Evolutionary conservation across 35 echinoderm and acorn worm genomes (phyloP), one percentile per base, ranked within the genome.

Genomic region (Diadema setosum): DNA sequence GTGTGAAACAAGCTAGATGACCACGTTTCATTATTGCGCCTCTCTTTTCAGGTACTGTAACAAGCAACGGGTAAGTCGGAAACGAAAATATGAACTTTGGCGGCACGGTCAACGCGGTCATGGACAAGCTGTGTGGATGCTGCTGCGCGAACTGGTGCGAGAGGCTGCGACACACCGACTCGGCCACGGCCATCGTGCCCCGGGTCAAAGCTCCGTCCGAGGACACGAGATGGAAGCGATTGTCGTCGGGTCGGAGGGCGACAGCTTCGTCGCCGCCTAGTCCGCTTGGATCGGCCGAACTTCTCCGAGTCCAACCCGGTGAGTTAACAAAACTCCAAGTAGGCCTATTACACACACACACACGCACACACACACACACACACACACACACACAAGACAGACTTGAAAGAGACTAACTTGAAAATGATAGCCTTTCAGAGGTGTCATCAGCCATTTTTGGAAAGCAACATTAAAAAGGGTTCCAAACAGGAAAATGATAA

Each of bases 81-180:
- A 67, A 67, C 24, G 20, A 44, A 78, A 78, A 35, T 35, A 78
- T 78, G 73, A 78, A 78, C 73, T 17, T 78, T 78, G 73, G 73
- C 27, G 44, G 24, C 73, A 78, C 73, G 35, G 73, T 36, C 12
- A 78, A 36, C 14, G 73, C 73, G 35, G 73, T 78, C 21, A 78
- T 78, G 73, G 73, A 78, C 44, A 78, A 78, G 44, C 73, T 78
- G 40, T 78, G 73, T 32, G 73, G 73, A 78, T 78, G 73, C 40
- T 78, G 73, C 39, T 78, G 73, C 37, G 73, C 73, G 2, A 78
- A 42, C n/a, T 78, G 73, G 73, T 78, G 73, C 36, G 73, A 78
- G 73, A 78, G 40, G 20, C 37, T 78, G 44, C 73, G 73, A 6
- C 73, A 78, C 73, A 78, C 73, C 35, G 73, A 78, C n/a, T 78